A percentile compares a stretch with the other conserved stretches of the same genome.
Evolutionary conservation across 1,140 invertebrate genomes (phyloP).

Genomic region (Drosophila elegans): DNA sequence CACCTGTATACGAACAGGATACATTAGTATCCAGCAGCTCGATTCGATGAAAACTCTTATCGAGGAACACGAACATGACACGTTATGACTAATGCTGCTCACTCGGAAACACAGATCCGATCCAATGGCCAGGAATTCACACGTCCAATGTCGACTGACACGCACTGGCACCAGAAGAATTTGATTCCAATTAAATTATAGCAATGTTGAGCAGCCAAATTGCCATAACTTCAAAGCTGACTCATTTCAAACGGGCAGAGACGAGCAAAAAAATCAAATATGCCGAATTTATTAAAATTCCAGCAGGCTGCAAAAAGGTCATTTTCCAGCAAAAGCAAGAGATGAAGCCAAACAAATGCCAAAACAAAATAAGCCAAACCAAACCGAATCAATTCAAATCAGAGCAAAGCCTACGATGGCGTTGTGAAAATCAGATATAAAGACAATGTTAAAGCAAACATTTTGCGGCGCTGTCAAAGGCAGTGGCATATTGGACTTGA

Average conservation of each 20-base stretch:
- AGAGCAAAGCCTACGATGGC: not conserved
- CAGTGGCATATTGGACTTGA: slow-evolving; percentile 34
- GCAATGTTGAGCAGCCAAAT: slow-evolving; percentile 20
- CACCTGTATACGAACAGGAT: slow-evolving; percentile 29
- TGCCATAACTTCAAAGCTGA: slow-evolving; percentile 27
- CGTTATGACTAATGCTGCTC: slow-evolving; percentile 13
- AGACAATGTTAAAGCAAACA: slow-evolving; percentile 30
- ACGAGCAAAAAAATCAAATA: slow-evolving; percentile 34
- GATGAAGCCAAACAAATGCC: slow-evolving; percentile 16
- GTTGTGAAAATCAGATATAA: slow-evolving; percentile 9
- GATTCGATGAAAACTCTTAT: slow-evolving; percentile 31
- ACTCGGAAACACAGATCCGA: slow-evolving; percentile 14
- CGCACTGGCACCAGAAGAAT: slow-evolving; percentile 27
- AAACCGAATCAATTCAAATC: slow-evolving; percentile 25
- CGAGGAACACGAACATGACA: slow-evolving; percentile 17
- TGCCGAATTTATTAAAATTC: slow-evolving; percentile 42
- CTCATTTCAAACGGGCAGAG: slow-evolving; percentile 25
- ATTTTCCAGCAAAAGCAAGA: slow-evolving; percentile 44
- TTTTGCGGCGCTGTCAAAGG: slow-evolving; percentile 37
- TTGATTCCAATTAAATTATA: slow-evolving; percentile 43
- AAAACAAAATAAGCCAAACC: slow-evolving; percentile 21
- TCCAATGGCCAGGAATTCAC: slow-evolving; percentile 9
- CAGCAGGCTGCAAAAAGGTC: slow-evolving; percentile 26
- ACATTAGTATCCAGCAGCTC: slow-evolving; percentile 10
- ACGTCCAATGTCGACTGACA: slow-evolving; percentile 23